Percentiles rank a stretch among this genome's conserved stretches.
Evolutionary conservation across 2,888 invertebrate species (phyloP).

Genomic region (Nesidiocoris tenuis): DNA sequence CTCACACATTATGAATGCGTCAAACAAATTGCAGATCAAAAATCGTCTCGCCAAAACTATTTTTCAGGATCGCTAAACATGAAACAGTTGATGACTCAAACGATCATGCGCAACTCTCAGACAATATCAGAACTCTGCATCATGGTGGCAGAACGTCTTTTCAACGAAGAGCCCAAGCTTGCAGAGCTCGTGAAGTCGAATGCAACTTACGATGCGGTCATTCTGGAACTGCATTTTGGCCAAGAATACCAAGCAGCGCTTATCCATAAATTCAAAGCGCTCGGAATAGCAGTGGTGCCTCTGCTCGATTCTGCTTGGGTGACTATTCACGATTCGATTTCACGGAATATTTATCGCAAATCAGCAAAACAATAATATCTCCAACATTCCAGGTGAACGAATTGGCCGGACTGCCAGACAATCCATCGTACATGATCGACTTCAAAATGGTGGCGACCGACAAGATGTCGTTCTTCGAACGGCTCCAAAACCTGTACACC

Average conservation of each 20-base stretch:
- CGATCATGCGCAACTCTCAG: neutral
- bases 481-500: conserved; percentile 27
- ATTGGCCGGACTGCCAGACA: conserved; percentile 40
- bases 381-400: conserved; percentile 14
- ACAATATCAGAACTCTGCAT: conserved; percentile 1
- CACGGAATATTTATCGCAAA: neutral
- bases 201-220: conserved; percentile 44
- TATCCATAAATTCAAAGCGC: conserved; percentile 46
- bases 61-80: too few species aligned
- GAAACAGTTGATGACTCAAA: conserved; percentile 1
- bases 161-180: neutral
- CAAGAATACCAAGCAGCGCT: conserved; percentile 46
- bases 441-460: conserved; percentile 31
- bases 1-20: too few species aligned
- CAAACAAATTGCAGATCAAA: too few species aligned
- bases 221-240: conserved; percentile 28
- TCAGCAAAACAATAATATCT: too few species aligned
- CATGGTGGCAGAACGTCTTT: neutral
- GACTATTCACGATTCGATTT: too few species aligned
- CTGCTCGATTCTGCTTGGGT: conserved; percentile 40
- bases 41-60: too few species aligned
- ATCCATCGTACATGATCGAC: conserved; percentile 41
- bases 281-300: conserved; percentile 31
- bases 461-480: conserved; percentile 38
- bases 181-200: conserved; percentile 38